Evolutionary conservation across 2,888 invertebrate species (phyloP), one percentile per base, ranked within the genome.

Genomic region (Ophioninae sp.): DNA sequence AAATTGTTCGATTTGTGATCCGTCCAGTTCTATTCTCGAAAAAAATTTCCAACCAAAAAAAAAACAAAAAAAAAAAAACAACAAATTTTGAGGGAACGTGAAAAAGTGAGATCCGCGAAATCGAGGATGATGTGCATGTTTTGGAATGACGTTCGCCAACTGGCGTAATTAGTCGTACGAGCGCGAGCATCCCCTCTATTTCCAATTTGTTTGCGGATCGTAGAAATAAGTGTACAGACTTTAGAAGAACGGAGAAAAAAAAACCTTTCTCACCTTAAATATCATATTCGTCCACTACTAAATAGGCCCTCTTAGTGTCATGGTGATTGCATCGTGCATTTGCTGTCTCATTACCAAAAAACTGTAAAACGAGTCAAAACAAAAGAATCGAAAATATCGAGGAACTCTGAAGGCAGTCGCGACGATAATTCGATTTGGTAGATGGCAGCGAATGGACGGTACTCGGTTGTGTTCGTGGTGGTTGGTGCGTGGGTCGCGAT

Each of bases 291-390:
- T 85, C 77, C 70, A 79, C 70, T 86, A 78, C 67, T 88, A 89
- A 87, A 91, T 89, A 88, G 90, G 88, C 88, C 89, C 89, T 81
- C 62, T 92, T 91, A 90, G 90, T 91, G 90, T 92, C 91, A 89
- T 92, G 93, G 92, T 93, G 92, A 91, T 91, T 92, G 92, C 92
- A 92, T 92, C 91, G 92, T 93, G 92, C 92, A 93, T 93, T 92
- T 93, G 93, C 92, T 91, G 89, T 91, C 91, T 92, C 91, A 91
- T 90, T 91, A 90, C 86, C 88, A 90, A 91, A 91, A 90, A 85
- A 86, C 85, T 37, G 2, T 37, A 13, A 68, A 77, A 23, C 30
- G 56, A 50, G 37, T 8, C 1, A 41, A 37, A 65, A 50, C 13
- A 68, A 39, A 81, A 67, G 13, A 50, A 10, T 50, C 6, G 2